These are phyloP conservation scores for Diceros bicornis DNA, from an alignment of 2,797 vertebrate genomes.

Conservation along the genomic window DNA sequence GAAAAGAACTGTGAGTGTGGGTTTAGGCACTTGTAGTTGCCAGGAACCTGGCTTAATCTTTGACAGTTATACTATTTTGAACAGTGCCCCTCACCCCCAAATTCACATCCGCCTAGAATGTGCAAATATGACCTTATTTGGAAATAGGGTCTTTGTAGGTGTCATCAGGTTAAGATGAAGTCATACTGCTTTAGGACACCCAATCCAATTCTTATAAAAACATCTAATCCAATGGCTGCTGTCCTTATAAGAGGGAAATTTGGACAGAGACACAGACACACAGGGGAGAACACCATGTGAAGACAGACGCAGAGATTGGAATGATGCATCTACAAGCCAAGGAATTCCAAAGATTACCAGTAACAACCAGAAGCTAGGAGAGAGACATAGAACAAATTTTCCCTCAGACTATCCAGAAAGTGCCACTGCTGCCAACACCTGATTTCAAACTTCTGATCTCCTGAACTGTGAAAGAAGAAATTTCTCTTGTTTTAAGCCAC, in stretches of 20 bases:
- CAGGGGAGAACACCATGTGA: background rate
- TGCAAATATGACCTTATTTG: background rate
- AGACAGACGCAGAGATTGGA: background rate
- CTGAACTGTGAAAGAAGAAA: background rate
- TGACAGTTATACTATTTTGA: background rate
- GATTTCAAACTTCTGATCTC: background rate
- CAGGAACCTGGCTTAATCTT: background rate
- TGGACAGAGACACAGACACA: background rate
- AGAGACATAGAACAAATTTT: background rate
- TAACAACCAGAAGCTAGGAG: background rate
- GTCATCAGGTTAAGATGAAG: background rate
- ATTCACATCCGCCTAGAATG: background rate
- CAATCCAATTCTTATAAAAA: background rate
- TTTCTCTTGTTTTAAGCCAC: background rate
- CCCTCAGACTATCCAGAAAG: background rate
- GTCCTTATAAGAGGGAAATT: background rate
- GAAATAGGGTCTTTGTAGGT: background rate
- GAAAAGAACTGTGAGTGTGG: background rate
- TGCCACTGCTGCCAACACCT: background rate
- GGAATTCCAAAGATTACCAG: background rate
- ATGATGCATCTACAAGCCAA: background rate
- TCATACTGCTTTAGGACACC: background rate
- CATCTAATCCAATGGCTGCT: background rate
- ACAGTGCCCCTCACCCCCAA: background rate
- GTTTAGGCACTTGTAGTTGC: background rate